Evolutionary conservation across 1,140 invertebrate genomes (phyloP).

Genomic region (Apis mellifera): DNA sequence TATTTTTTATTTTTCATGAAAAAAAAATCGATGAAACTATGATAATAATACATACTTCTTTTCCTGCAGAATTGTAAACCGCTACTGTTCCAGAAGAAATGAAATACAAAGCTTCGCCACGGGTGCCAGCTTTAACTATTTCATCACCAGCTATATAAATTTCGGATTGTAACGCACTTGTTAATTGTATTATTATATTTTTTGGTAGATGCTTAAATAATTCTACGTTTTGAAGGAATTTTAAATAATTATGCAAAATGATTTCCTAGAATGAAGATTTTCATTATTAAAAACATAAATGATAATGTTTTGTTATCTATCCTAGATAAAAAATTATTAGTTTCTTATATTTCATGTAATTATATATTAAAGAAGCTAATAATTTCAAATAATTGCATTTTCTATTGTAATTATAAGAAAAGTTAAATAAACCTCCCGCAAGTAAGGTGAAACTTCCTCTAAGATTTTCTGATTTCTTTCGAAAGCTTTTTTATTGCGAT

Average conservation of each 20-base stretch:
- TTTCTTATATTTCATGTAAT: neutral
- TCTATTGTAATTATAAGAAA: neutral
- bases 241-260: slow-evolving; percentile 76
- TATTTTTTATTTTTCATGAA: too few species aligned
- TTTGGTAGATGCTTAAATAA: slow-evolving; percentile 79
- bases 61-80: slow-evolving; percentile 75
- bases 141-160: slow-evolving; percentile 81
- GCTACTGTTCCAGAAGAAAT: slow-evolving; percentile 81
- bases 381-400: neutral
- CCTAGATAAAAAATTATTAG: too few species aligned
- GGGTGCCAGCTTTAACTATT: slow-evolving; percentile 78
- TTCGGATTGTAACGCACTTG: slow-evolving; percentile 74
- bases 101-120: slow-evolving; percentile 80
- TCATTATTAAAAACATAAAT: neutral
- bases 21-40: neutral
- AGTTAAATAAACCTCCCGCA: slow-evolving; percentile 69
- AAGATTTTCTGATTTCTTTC: slow-evolving; percentile 78
- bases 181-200: slow-evolving; percentile 72
- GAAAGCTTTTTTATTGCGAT: slow-evolving; percentile 77
- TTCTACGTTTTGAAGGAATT: slow-evolving; percentile 78
- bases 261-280: slow-evolving; percentile 74
- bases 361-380: neutral
- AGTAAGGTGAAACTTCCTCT: slow-evolving; percentile 76
- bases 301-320: neutral
- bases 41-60: slow-evolving; percentile 66